A percentile compares a stretch with the other conserved stretches of the same genome.
Conservation (phyloP, 2,888 invertebrate genomes). For the Tryphoninae sp. region DNA sequence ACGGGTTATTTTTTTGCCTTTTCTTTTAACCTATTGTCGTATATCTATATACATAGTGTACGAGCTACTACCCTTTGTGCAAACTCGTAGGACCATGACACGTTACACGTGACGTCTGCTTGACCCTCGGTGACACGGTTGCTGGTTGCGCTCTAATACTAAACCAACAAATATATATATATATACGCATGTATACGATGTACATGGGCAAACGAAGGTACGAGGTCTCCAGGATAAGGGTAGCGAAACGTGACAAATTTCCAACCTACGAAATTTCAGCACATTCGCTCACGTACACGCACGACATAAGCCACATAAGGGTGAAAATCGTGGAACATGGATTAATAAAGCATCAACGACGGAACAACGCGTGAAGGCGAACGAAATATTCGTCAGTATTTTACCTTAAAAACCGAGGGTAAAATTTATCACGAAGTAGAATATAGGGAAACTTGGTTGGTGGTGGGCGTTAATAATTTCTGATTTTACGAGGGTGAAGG, state of each 20-base stretch:
- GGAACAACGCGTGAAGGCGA: too few species aligned
- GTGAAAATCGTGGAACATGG: too few species aligned
- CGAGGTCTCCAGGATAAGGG: conserved; percentile 39
- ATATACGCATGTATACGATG: neutral
- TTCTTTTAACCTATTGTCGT: conserved; percentile 3
- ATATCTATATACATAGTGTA: neutral
- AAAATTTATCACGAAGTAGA: conserved; percentile 52
- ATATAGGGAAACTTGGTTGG: neutral
- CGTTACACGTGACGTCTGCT: conserved; percentile 48
- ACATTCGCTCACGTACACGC: conserved; percentile 18
- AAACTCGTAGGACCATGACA: conserved; percentile 52
- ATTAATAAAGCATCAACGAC: too few species aligned
- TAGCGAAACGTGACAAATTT: conserved; percentile 58
- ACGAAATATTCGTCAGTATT: conserved; percentile 30
- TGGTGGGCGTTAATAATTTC: conserved; percentile 57
- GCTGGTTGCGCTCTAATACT: conserved; percentile 16
- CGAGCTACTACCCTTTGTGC: conserved; percentile 53
- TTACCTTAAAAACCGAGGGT: conserved; percentile 32
- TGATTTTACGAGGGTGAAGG: conserved; percentile 42
- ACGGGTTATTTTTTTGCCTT: conserved; percentile 40
- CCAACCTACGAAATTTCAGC: conserved; percentile 32
- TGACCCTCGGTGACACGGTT: conserved; percentile 51
- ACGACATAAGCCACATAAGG: neutral
- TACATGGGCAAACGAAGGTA: conserved; percentile 1
- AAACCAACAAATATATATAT: conserved; percentile 17